These are phyloP conservation scores for Nesospiza acunhae DNA, from an alignment of 2,113 vertebrate genomes.

Conservation along the genomic window DNA sequence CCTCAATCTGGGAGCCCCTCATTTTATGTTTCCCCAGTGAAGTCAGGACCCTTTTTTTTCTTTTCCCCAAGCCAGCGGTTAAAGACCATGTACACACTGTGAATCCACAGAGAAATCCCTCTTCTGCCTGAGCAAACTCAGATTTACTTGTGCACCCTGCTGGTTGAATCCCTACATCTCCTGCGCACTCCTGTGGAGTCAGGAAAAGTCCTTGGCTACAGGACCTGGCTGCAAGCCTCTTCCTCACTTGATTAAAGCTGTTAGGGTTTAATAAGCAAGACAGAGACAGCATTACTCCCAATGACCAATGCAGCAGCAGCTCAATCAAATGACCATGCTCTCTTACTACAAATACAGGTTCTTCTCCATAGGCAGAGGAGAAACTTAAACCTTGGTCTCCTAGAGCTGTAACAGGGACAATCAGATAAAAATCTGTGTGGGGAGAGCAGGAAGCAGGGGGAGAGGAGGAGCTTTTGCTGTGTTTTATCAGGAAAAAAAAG, in stretches of 20 bases:
- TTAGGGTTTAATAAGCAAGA: background rate
- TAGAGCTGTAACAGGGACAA: background rate
- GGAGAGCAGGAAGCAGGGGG: background rate
- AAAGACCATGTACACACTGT: background rate
- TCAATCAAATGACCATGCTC: background rate
- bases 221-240: background rate
- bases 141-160: background rate
- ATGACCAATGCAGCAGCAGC: background rate
- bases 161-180: background rate
- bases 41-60: background rate
- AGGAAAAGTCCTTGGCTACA: background rate
- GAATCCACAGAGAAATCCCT: background rate
- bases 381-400: background rate
- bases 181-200: background rate
- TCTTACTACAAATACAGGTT: background rate
- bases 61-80: background rate
- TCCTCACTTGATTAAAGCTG: background rate
- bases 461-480: background rate
- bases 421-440: background rate
- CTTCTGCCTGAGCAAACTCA: background rate
- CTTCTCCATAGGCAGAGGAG: background rate
- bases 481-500: background rate
- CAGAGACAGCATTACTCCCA: background rate
- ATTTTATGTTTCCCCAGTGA: background rate
- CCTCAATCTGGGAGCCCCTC: background rate